These are phyloP conservation scores for Caranx melampygus DNA, from an alignment of 2,113 vertebrate species.

Conservation along the genomic window DNA sequence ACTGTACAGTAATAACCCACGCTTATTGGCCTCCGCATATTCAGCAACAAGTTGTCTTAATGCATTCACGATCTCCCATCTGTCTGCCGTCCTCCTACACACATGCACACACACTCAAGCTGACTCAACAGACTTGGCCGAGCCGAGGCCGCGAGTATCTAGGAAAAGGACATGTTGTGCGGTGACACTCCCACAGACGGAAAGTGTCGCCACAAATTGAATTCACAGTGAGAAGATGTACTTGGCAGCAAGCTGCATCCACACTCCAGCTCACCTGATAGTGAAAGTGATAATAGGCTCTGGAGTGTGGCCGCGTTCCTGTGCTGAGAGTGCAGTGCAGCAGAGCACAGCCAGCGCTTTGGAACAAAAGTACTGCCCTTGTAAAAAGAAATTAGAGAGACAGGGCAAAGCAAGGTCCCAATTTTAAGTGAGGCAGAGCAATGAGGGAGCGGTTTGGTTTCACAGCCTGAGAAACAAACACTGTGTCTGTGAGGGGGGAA, in stretches of 20 bases:
- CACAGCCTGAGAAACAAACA: slow-evolving; percentile 60
- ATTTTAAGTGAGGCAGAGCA: slow-evolving; percentile 44
- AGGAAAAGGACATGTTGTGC: slow-evolving; percentile 37
- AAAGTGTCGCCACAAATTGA: slow-evolving; percentile 66
- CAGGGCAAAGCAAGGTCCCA: slow-evolving; percentile 46
- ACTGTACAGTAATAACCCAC: neutral
- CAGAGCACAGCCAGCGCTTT: slow-evolving; percentile 19
- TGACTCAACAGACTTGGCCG: slow-evolving; percentile 56
- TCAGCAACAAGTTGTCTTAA: slow-evolving; percentile 36
- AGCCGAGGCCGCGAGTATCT: slow-evolving; percentile 17
- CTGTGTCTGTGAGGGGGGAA: slow-evolving; percentile 8
- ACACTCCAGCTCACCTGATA: slow-evolving; percentile 55
- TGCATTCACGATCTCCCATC: slow-evolving; percentile 42
- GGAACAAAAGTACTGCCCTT: slow-evolving; percentile 60
- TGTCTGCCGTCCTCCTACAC: slow-evolving; percentile 17
- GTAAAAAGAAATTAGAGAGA: slow-evolving; percentile 62
- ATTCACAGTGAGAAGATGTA: slow-evolving; percentile 61
- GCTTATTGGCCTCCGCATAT: slow-evolving; percentile 15
- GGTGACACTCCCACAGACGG: slow-evolving; percentile 39
- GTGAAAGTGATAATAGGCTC: slow-evolving; percentile 60
- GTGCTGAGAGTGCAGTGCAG: slow-evolving; percentile 28
- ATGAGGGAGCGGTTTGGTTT: slow-evolving; percentile 66
- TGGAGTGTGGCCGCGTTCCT: slow-evolving; percentile 45
- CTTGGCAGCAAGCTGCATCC: slow-evolving; percentile 43
- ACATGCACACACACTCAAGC: slow-evolving; percentile 19